phyloP scores from a whole-genome alignment of 2,113 vertebrate species.

The Tyto alba region DNA sequence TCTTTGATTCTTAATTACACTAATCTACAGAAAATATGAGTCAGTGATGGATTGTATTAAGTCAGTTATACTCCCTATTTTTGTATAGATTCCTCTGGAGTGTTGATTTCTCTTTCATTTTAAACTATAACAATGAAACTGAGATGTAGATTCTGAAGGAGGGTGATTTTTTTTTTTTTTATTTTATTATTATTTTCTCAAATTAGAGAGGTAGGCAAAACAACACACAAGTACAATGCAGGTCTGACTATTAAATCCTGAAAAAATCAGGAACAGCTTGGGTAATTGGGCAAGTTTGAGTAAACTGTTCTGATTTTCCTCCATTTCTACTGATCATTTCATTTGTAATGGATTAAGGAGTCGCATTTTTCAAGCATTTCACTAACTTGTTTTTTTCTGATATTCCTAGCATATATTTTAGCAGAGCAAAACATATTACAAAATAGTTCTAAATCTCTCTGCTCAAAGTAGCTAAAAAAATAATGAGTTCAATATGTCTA shows the following conservation, averaged over 20 bases:
- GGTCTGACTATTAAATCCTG: background rate
- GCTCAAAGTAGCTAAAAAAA: background rate
- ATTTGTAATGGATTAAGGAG: background rate
- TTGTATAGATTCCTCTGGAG: background rate
- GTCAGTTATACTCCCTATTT: background rate
- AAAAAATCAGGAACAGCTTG: background rate
- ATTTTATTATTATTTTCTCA: background rate
- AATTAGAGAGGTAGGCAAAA: background rate
- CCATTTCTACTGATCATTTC: background rate
- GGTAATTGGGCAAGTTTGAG: background rate
- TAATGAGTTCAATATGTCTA: background rate
- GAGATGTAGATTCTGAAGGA: background rate
- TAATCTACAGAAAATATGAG: background rate
- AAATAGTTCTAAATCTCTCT: background rate
- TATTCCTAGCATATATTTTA: background rate
- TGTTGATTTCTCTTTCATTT: background rate
- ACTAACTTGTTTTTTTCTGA: background rate
- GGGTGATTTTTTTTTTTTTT: background rate
- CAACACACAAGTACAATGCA: background rate
- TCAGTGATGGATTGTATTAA: background rate
- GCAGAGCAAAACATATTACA: background rate
- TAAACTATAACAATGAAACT: background rate
- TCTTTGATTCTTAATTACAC: background rate
- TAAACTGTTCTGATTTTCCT: background rate
- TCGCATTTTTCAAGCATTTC: background rate